Evolutionary conservation across 2,797 vertebrate species (phyloP).

Genomic region (Pipistrellus pygmaeus): DNA sequence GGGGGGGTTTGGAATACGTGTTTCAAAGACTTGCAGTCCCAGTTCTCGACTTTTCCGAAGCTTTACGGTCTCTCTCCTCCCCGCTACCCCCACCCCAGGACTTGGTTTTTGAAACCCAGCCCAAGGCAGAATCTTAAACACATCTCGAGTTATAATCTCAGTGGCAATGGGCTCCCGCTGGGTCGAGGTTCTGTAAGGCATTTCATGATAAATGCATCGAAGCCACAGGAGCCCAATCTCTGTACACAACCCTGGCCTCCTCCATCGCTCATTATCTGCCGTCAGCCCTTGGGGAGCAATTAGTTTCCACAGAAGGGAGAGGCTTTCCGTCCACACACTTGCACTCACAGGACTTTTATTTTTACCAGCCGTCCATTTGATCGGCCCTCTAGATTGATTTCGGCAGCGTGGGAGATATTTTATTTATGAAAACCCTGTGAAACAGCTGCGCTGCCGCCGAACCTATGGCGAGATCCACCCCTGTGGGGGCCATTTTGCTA

Average conservation of each 20-base stretch:
- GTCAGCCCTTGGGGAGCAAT: slow-evolving; percentile 66
- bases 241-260: slow-evolving; percentile 75
- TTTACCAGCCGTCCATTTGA: slow-evolving; percentile 22
- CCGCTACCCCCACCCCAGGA: too few relatives aligned
- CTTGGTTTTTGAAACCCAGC: slow-evolving; percentile 49
- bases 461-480: not conserved
- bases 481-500: not conserved
- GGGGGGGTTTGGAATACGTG: not conserved
- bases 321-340: not conserved
- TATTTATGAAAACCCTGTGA: not conserved
- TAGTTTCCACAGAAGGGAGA: slow-evolving; percentile 63
- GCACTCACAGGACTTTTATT: not conserved
- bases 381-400: slow-evolving; percentile 39
- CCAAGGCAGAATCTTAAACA: slow-evolving; percentile 67
- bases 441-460: not conserved
- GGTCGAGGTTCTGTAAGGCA: not conserved
- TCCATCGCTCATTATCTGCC: slow-evolving; percentile 71
- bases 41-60: slow-evolving; percentile 45
- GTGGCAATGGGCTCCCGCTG: not conserved
- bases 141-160: slow-evolving; percentile 52
- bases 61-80: not conserved
- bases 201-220: slow-evolving; percentile 71
- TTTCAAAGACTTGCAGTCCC: slow-evolving; percentile 46
- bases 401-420: not conserved
- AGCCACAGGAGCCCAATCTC: slow-evolving; percentile 39